These are phyloP conservation scores for Sipunculus nudus DNA, from an alignment of 2,888 invertebrate genomes.

Conservation along the genomic window DNA sequence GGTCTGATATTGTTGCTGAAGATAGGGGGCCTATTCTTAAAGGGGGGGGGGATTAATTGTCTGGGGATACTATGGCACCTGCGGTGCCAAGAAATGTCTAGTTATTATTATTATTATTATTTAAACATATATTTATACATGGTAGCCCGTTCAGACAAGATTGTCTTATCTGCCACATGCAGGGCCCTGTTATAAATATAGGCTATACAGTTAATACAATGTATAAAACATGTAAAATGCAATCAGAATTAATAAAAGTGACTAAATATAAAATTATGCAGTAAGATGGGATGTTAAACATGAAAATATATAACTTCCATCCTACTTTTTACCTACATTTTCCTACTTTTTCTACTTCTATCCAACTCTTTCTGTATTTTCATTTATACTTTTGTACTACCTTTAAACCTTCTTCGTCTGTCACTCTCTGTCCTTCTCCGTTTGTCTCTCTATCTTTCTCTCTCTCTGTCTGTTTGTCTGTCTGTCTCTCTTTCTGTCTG, in stretches of 20 bases:
- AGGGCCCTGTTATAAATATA: too few species aligned
- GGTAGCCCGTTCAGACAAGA: too few species aligned
- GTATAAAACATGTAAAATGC: too few species aligned
- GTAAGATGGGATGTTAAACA: neutral
- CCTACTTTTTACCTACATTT: neutral
- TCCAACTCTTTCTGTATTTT: neutral
- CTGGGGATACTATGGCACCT: too few species aligned
- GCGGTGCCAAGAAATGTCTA: too few species aligned
- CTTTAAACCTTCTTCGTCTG: neutral
- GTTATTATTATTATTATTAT: too few species aligned
- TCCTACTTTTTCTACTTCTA: neutral
- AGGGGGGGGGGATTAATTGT: too few species aligned
- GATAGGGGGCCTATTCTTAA: too few species aligned
- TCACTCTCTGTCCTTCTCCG: neutral
- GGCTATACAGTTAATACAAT: too few species aligned
- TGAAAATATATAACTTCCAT: neutral
- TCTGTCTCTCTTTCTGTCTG: neutral
- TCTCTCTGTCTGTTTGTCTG: neutral
- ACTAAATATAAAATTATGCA: neutral
- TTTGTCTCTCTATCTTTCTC: neutral
- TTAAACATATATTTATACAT: too few species aligned
- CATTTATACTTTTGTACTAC: neutral
- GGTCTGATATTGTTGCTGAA: too few species aligned
- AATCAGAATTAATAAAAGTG: neutral
- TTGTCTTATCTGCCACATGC: too few species aligned